Evolutionary conservation across 2,797 vertebrate species (phyloP).

Genomic region (Hypotaenidia philippensis): DNA sequence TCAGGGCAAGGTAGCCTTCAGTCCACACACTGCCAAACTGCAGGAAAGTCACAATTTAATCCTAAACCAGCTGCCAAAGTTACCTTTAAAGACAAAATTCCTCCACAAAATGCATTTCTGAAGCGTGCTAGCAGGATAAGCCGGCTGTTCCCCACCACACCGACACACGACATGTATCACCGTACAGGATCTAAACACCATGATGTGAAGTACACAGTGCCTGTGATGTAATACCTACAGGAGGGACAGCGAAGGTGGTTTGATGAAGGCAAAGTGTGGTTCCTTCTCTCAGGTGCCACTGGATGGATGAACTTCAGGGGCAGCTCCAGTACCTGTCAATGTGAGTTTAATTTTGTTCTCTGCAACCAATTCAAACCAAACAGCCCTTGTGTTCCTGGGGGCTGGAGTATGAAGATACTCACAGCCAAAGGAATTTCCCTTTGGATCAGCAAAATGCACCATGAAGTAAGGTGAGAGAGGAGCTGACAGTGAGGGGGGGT

Average conservation of each 20-base stretch:
- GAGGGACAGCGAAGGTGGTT: background rate
- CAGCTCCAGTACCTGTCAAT: background rate
- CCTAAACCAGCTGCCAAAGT: background rate
- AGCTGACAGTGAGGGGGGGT: background rate
- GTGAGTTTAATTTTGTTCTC: background rate
- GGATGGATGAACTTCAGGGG: background rate
- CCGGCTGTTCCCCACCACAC: too few species aligned
- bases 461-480: background rate
- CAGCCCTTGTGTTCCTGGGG: background rate
- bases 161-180: fast-evolving
- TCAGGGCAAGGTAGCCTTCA: background rate
- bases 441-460: background rate
- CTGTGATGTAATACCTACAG: fast-evolving
- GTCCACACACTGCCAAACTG: fast-evolving
- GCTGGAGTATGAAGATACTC: background rate
- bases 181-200: background rate
- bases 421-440: background rate
- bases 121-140: fast-evolving
- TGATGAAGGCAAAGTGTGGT: background rate
- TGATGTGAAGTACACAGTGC: background rate
- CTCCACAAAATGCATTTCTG: background rate
- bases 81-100: background rate
- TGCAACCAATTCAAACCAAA: background rate
- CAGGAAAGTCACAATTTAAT: background rate
- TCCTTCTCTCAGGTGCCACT: background rate